Evolutionary conservation across 2,888 invertebrate genomes (phyloP).

Genomic region (Hartigia nigra): DNA sequence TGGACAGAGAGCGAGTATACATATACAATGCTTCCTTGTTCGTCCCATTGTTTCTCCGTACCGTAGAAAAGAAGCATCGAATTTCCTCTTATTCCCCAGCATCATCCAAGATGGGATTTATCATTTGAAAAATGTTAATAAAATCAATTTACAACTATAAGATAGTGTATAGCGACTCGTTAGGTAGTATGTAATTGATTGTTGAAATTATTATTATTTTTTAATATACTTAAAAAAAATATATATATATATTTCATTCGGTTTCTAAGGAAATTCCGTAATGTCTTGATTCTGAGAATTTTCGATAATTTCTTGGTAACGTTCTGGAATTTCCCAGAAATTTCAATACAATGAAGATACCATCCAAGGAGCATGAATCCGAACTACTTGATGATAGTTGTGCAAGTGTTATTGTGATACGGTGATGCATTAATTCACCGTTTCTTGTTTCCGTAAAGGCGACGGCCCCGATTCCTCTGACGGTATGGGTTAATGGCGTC

Average conservation of each 20-base stretch:
- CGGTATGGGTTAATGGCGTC: background rate
- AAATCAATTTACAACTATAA: background rate
- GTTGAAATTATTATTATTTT: background rate
- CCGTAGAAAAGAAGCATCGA: background rate
- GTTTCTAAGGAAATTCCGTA: background rate
- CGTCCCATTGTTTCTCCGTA: background rate
- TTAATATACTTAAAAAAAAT: background rate
- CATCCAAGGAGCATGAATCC: background rate
- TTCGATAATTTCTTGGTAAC: background rate
- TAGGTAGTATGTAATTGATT: background rate
- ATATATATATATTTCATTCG: accelerated
- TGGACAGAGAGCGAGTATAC: slow-evolving; percentile 9
- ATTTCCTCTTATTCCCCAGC: background rate
- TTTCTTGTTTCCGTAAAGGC: background rate
- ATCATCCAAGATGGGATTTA: background rate
- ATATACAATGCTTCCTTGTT: background rate
- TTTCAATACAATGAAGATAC: background rate
- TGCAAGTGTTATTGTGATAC: background rate
- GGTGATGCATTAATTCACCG: background rate
- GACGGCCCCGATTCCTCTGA: background rate
- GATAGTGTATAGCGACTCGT: background rate
- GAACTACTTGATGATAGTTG: background rate
- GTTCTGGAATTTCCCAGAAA: background rate
- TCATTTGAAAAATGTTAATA: background rate
- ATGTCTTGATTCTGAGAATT: background rate